Percentiles rank a stretch among this genome's conserved stretches.
phyloP scores from a whole-genome alignment of 2,888 invertebrate species.

The Brenthis hecate region DNA sequence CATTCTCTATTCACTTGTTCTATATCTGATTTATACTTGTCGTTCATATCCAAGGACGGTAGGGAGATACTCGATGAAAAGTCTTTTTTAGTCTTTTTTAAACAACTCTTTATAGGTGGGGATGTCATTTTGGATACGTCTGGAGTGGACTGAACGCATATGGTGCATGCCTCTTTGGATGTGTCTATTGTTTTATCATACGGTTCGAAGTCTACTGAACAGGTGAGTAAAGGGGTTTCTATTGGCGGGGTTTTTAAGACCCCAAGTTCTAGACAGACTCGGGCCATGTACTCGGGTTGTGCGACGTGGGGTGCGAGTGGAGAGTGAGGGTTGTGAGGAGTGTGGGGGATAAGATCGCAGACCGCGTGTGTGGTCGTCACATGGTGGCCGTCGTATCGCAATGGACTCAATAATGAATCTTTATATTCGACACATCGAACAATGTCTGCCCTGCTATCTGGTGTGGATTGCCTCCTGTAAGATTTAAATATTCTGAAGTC shows the following conservation, averaged over 20 bases:
- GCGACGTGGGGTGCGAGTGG: slow-evolving; percentile 20
- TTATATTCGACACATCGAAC: slow-evolving; percentile 77
- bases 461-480: slow-evolving; percentile 59
- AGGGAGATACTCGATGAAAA: slow-evolving; percentile 64
- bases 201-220: slow-evolving; percentile 66
- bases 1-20: slow-evolving; percentile 69
- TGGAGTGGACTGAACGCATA: slow-evolving; percentile 71
- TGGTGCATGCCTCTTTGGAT: slow-evolving; percentile 64
- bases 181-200: slow-evolving; percentile 62
- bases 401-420: slow-evolving; percentile 55
- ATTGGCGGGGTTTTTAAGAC: slow-evolving; percentile 54
- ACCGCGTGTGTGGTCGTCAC: slow-evolving; percentile 56
- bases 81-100: slow-evolving; percentile 64
- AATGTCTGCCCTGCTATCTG: slow-evolving; percentile 74
- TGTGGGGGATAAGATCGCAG: slow-evolving; percentile 66
- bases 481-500: not conserved
- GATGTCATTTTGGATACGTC: slow-evolving; percentile 66
- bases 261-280: slow-evolving; percentile 82
- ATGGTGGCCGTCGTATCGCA: slow-evolving; percentile 51
- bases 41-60: slow-evolving; percentile 63
- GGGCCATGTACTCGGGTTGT: slow-evolving; percentile 64
- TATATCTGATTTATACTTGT: slow-evolving; percentile 59
- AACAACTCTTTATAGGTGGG: slow-evolving; percentile 74
- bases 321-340: slow-evolving; percentile 40
- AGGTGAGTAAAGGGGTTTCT: slow-evolving; percentile 56